A percentile compares a stretch with the other conserved stretches of the same genome.
phyloP scores from a whole-genome alignment of 2,113 vertebrate genomes.

The Eulacestoma nigropectus region DNA sequence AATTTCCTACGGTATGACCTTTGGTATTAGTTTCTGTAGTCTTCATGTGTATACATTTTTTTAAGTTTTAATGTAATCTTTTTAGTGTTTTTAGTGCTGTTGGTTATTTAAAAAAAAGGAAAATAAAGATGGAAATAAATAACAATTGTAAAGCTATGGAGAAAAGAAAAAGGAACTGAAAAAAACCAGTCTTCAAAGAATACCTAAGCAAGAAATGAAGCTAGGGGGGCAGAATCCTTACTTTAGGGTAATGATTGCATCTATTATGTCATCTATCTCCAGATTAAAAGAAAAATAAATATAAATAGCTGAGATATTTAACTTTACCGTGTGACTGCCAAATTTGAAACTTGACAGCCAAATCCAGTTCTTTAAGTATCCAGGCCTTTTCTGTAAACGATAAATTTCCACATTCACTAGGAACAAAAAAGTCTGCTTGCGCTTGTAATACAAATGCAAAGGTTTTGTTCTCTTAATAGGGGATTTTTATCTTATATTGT shows the following conservation, averaged over 20 bases:
- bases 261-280: neutral
- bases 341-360: neutral
- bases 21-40: neutral
- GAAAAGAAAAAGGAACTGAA: neutral
- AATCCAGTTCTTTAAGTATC: neutral
- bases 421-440: neutral
- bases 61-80: neutral
- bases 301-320: neutral
- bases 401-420: neutral
- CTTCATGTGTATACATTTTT: neutral
- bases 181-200: neutral
- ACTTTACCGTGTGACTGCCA: neutral
- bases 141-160: neutral
- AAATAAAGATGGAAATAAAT: neutral
- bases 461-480: neutral
- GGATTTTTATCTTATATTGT: neutral
- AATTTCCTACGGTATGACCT: neutral
- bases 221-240: neutral
- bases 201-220: neutral
- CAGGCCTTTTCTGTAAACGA: neutral
- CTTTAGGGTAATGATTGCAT: neutral
- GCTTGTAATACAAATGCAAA: neutral
- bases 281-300: neutral
- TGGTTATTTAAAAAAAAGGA: neutral
- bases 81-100: neutral